Base-by-base conservation (phyloP, 1,140 invertebrate species). In the Halotydeus destructor region DNA sequence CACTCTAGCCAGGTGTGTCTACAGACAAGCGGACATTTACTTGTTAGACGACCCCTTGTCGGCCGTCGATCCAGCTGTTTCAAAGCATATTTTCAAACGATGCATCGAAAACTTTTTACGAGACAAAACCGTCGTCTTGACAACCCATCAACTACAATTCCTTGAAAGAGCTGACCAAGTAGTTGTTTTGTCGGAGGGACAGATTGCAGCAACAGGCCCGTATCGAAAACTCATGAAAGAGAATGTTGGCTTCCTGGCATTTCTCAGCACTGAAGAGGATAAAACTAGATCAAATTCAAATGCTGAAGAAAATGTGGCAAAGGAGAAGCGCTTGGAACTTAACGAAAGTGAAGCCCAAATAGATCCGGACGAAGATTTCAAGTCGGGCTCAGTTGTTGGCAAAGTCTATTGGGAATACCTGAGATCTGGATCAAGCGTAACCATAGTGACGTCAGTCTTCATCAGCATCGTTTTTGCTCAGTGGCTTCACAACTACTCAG, bases 131-230 rank as follows among this genome's bases (percentile, higher is more conserved):
- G 63, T 76, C 25, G 55, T 80, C 9, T 66, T 75, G 47, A 67
- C 74, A 5, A 72, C 71, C 2, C 67, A 73, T 59, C 64, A 71
- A 43, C 48, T 70, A 18, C 63, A 72, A 57, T 55, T 49, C 55
- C 61, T 85, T 14, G 69, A 72, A 52, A 66, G 69, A 16, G 78
- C 75, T 0, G 70, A 78, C 55, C 66, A 71, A 48, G 79, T 86
- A 48, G 57, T 82, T 27, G 70, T 80, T 3, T 56, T 85, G 48
- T 72, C 77, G 53, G 69, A 78, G 68, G 61, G 46, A 22, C 12
- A 40, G 24, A 11, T n/a, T 5, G 6, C 9, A 6, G 21, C 26
- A 11, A 5, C 14, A 14, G 19, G 21, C 3, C 9, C 6, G 12
- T 37, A 46, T 24, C 12, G 28, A n/a, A 43, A 43, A 16, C 8